Percentiles rank a stretch among this genome's conserved stretches.
These are phyloP conservation scores for Lota lota DNA, from an alignment of 2,113 vertebrate genomes.

Conservation along the genomic window DNA sequence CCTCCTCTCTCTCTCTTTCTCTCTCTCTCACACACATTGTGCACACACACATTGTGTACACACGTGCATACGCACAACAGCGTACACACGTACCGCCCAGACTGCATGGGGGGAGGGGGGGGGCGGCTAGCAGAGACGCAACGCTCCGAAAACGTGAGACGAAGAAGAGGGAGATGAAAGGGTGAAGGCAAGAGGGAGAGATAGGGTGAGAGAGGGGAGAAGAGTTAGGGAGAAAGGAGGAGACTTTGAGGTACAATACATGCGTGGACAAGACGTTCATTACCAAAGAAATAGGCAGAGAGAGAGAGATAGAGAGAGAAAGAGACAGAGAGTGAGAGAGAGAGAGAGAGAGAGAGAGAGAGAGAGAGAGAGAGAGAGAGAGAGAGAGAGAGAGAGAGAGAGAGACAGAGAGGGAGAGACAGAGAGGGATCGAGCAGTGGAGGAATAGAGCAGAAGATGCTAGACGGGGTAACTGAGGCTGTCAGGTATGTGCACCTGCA, in stretches of 20 bases:
- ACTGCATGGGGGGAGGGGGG: slow-evolving; percentile 47
- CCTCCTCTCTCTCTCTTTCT: slow-evolving; percentile 56
- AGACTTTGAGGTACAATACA: too few species aligned
- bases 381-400: too few species aligned
- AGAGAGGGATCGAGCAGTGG: slow-evolving; percentile 29
- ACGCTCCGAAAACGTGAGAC: slow-evolving; percentile 61
- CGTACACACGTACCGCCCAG: slow-evolving; percentile 43
- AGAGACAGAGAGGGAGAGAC: too few species aligned
- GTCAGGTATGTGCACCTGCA: slow-evolving; percentile 29
- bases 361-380: too few species aligned
- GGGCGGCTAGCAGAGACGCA: slow-evolving; percentile 56
- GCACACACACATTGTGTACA: slow-evolving; percentile 46
- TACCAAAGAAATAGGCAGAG: too few species aligned
- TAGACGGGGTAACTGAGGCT: slow-evolving; percentile 28
- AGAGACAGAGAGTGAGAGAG: too few species aligned
- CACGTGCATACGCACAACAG: slow-evolving; percentile 22
- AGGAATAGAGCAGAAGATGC: slow-evolving; percentile 31
- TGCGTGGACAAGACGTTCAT: too few species aligned
- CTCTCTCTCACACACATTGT: slow-evolving; percentile 37
- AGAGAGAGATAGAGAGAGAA: too few species aligned
- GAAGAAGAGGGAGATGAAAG: slow-evolving; percentile 51
- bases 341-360: too few species aligned
- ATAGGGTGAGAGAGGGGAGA: slow-evolving; percentile 34
- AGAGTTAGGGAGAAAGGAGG: slow-evolving; percentile 20
- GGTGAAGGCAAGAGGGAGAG: slow-evolving; percentile 32